phyloP scores from a whole-genome alignment of 2,888 invertebrate species.

The Drosophila nigricruria region DNA sequence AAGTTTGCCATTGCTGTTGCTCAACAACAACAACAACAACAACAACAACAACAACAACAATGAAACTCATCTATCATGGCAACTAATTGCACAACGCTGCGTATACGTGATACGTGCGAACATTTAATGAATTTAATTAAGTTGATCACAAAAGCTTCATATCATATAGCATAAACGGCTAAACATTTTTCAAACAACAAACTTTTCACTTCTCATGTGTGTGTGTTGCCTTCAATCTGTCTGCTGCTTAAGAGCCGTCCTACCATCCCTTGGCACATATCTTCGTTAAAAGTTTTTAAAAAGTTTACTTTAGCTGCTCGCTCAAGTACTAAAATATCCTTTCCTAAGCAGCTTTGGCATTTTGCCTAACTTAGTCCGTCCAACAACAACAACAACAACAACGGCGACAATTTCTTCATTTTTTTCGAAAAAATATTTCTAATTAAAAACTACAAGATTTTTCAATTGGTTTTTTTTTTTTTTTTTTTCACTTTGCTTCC shows the following conservation, averaged over 20 bases:
- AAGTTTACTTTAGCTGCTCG: constrained; percentile 59
- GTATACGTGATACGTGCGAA: constrained; percentile 58
- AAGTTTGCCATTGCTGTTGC: constrained; percentile 35
- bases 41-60: background rate
- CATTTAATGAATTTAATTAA: constrained; percentile 76
- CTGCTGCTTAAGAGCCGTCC: constrained; percentile 35
- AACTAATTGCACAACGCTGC: constrained; percentile 64
- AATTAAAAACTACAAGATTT: constrained; percentile 70
- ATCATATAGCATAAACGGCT: constrained; percentile 57
- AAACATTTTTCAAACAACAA: constrained; percentile 65
- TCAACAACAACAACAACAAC: constrained; percentile 3
- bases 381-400: constrained; percentile 22
- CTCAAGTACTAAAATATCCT: constrained; percentile 48
- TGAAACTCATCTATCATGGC: constrained; percentile 44
- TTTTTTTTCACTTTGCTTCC: constrained; percentile 17
- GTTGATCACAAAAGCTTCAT: constrained; percentile 70
- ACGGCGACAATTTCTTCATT: constrained; percentile 31
- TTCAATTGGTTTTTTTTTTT: constrained; percentile 45
- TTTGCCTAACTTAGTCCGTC: constrained; percentile 52
- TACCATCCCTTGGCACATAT: constrained; percentile 44
- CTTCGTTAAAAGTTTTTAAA: constrained; percentile 76
- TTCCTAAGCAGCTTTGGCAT: constrained; percentile 54
- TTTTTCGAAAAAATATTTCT: constrained; percentile 70
- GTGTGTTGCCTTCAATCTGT: constrained; percentile 37
- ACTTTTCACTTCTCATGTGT: constrained; percentile 19